Evolutionary conservation across 2,888 invertebrate species (phyloP), one percentile per base, ranked within the genome.

Genomic region (Seira ritae): DNA sequence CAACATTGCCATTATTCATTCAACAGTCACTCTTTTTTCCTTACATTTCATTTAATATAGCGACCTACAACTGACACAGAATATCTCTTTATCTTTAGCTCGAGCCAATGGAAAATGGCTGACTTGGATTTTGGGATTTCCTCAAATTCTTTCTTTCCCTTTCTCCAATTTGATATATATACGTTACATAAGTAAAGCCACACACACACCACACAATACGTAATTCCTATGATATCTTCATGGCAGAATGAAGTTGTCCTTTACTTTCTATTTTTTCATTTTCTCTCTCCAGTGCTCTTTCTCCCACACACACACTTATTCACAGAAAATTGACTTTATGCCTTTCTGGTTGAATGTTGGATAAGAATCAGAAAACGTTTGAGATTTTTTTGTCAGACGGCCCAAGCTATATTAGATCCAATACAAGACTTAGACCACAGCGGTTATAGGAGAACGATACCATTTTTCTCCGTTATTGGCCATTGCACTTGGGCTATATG

Each of bases 321-420:
- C 80, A 80, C 81, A 81, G 81, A 81, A 81, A 81, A 81, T 81
- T 81, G 81, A 81, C 81, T 81, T 81, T 81, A 81, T 81, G 81
- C 81, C 81, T 81, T 81, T 81, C 81, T 81, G 81, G 76, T 81
- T 81, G 81, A 81, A 81, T 81, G 81, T 71, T 81, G 81, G 81
- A 81, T 81, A 81, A 81, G 76, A 81, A 81, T 81, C 81, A 76
- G 80, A 73, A 73, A 80, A 72, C 55, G 74, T 19, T 74, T 19
- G 46, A 46, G 74, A 66, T 66, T 74, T 46, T 66, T 66, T 50
- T 73, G 42, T 20, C 20, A 24, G 20, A 62, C 17, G 20, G 37
- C 23, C 50, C 20, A n/a, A n/a, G 50, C 50, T 50, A 50, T n/a
- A n/a, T n/a, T n/a, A n/a, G n/a, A n/a, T 50, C 50, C 50, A 8